Evolutionary conservation across 2,797 vertebrate species (phyloP).

Genomic region (Tolypeutes matacus): DNA sequence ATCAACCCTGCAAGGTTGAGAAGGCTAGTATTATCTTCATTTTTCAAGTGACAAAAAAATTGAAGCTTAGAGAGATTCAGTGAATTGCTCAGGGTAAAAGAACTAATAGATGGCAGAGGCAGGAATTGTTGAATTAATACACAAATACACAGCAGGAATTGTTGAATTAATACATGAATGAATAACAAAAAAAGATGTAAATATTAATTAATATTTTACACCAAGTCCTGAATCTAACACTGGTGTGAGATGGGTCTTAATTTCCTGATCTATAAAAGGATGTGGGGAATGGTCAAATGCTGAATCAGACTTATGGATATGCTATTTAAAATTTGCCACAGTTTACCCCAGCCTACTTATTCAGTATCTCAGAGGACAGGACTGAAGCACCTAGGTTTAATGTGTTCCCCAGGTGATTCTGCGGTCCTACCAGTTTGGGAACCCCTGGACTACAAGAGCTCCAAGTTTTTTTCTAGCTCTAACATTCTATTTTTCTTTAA

Average conservation of each 20-base stretch:
- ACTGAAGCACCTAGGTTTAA: background rate
- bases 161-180: background rate
- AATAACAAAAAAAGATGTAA: background rate
- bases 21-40: background rate
- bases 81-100: background rate
- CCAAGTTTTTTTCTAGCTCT: background rate
- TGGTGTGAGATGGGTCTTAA: background rate
- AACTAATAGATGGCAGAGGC: background rate
- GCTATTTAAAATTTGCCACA: background rate
- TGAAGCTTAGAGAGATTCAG: background rate
- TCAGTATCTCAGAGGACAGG: background rate
- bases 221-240: constrained; percentile 11
- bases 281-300: background rate
- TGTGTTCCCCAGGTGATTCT: background rate
- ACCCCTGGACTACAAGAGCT: background rate
- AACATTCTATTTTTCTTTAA: background rate
- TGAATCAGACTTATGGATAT: background rate
- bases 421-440: background rate
- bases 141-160: background rate
- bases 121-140: background rate
- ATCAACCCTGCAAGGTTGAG: background rate
- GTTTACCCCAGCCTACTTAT: background rate
- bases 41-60: background rate
- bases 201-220: background rate
- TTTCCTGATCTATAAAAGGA: background rate